Evolutionary conservation across 2,888 invertebrate genomes (phyloP).

Genomic region (Coremacera marginata): DNA sequence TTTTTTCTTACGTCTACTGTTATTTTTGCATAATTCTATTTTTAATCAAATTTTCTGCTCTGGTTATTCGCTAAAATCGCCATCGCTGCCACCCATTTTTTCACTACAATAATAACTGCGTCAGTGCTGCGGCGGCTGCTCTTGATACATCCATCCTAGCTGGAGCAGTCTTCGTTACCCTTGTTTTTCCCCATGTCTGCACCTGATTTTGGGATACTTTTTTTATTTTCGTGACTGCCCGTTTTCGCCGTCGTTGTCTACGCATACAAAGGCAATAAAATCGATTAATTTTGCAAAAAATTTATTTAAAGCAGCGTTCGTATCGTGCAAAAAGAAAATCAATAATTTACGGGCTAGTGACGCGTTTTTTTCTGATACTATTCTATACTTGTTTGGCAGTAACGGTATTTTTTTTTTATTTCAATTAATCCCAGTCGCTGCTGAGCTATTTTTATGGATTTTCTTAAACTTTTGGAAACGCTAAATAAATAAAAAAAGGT

Average conservation of each 20-base stretch:
- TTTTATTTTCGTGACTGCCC: neutral
- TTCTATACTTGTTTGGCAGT: neutral
- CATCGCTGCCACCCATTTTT: too few relatives aligned
- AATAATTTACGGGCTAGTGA: slow-evolving; percentile 9
- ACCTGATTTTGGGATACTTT: neutral
- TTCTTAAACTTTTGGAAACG: too few relatives aligned
- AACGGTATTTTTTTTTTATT: neutral
- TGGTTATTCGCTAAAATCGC: too few relatives aligned
- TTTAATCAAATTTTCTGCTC: too few relatives aligned
- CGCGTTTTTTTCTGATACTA: neutral
- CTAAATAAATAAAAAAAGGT: too few relatives aligned
- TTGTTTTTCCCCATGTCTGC: slow-evolving; percentile 7
- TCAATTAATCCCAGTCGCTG: too few relatives aligned
- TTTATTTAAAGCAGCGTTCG: neutral
- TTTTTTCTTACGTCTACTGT: too few relatives aligned
- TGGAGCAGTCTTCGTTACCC: neutral
- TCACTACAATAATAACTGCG: neutral
- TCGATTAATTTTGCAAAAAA: slow-evolving; percentile 14
- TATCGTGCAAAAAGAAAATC: slow-evolving; percentile 6
- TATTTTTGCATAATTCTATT: too few relatives aligned
- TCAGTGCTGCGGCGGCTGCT: neutral
- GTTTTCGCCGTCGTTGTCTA: neutral
- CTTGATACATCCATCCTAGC: neutral
- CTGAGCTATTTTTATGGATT: neutral
- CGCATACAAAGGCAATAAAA: slow-evolving; percentile 3